Percentiles rank a stretch among this genome's conserved stretches.
Evolutionary conservation across 2,113 vertebrate genomes (phyloP).

Genomic region (Oceanites oceanicus): DNA sequence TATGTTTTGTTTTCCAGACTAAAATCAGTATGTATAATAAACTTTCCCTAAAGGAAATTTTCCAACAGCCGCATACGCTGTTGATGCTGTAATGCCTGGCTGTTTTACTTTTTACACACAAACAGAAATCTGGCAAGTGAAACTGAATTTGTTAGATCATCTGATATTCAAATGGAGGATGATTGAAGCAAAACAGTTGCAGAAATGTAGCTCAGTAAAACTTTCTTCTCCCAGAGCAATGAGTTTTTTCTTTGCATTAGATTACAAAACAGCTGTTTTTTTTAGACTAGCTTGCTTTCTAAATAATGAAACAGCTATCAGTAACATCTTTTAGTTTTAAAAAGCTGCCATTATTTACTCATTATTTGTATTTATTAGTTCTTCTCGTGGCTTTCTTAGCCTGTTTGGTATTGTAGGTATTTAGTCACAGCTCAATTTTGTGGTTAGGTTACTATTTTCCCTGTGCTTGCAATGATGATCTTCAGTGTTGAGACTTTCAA

Average conservation of each 20-base stretch:
- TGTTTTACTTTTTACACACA: neutral
- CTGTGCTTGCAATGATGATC: neutral
- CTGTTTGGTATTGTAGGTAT: neutral
- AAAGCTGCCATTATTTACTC: neutral
- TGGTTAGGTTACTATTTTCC: neutral
- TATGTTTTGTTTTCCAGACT: neutral
- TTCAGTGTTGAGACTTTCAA: neutral
- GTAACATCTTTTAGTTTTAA: neutral
- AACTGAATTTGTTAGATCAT: neutral
- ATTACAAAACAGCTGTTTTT: neutral
- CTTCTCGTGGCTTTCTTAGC: neutral
- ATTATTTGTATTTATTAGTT: neutral
- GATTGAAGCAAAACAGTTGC: neutral
- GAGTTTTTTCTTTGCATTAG: neutral
- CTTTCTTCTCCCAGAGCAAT: neutral
- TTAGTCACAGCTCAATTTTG: neutral
- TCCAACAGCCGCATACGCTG: neutral
- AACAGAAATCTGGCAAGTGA: conserved; percentile 18
- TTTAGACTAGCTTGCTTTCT: neutral
- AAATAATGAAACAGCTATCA: neutral
- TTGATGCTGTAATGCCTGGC: neutral
- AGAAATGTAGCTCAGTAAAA: neutral
- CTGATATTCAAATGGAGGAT: neutral
- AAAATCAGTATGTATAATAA: neutral
- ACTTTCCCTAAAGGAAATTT: neutral